These are phyloP conservation scores for Rutilus rutilus DNA, from an alignment of 2,113 vertebrate genomes.

Conservation along the genomic window DNA sequence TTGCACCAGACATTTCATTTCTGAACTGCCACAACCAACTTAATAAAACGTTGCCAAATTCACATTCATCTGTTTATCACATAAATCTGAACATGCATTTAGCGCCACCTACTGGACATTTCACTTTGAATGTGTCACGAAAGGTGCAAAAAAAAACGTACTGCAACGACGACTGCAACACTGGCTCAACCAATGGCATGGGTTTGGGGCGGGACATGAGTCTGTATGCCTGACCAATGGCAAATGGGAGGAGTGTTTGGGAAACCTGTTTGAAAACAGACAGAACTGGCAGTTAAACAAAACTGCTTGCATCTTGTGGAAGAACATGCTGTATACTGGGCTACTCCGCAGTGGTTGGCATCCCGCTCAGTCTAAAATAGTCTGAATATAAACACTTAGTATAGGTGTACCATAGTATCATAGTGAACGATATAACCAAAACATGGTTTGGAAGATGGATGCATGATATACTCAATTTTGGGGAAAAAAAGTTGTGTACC, in stretches of 20 bases:
- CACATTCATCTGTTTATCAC: background rate
- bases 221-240: background rate
- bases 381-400: too few relatives aligned
- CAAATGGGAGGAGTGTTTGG: background rate
- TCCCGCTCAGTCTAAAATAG: too few relatives aligned
- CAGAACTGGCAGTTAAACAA: too few relatives aligned
- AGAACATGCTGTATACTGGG: too few relatives aligned
- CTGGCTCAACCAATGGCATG: background rate
- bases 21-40: background rate
- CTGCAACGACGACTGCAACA: background rate
- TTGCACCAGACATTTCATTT: background rate
- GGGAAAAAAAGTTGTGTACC: too few relatives aligned
- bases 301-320: too few relatives aligned
- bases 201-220: background rate
- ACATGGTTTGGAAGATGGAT: too few relatives aligned
- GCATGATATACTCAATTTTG: too few relatives aligned
- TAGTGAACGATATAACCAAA: too few relatives aligned
- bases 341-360: too few relatives aligned
- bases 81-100: background rate
- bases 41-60: background rate
- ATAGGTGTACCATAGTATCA: too few relatives aligned
- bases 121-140: background rate
- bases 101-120: background rate
- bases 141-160: background rate
- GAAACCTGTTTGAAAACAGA: background rate